Conservation (phyloP, 2,888 invertebrate species). For the Seira ritae region DNA sequence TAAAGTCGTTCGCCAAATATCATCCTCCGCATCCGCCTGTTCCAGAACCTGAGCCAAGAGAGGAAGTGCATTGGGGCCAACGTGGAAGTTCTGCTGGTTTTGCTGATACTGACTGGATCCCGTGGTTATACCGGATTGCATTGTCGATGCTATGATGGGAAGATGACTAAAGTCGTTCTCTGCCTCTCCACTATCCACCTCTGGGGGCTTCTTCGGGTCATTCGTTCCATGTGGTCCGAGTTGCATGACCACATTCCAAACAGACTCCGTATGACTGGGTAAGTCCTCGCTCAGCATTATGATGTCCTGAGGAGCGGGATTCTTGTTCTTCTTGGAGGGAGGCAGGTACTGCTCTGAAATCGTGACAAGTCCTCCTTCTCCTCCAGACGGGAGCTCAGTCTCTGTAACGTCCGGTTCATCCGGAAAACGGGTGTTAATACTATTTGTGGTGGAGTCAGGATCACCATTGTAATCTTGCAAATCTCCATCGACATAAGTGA, state of each 20-base stretch:
- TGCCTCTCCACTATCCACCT: constrained; percentile 44
- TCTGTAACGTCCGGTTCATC: constrained; percentile 35
- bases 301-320: constrained; percentile 1
- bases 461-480: constrained; percentile 9
- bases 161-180: constrained; percentile 54
- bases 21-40: constrained; percentile 41
- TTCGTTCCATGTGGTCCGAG: constrained; percentile 56
- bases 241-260: constrained; percentile 71
- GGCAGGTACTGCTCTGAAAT: constrained; percentile 41
- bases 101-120: constrained; percentile 5
- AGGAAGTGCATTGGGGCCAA: constrained; percentile 49
- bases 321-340: not conserved
- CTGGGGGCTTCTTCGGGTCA: constrained; percentile 46
- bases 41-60: constrained; percentile 44
- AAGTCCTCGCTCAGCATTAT: constrained; percentile 57
- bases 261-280: constrained; percentile 66
- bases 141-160: constrained; percentile 47
- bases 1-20: constrained; percentile 53
- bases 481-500: constrained; percentile 68
- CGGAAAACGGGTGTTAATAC: constrained; percentile 48
- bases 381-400: constrained; percentile 27
- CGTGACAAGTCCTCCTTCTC: constrained; percentile 36
- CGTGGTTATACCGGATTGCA: constrained; percentile 25
- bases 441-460: constrained; percentile 40
- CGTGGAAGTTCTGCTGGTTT: not conserved